Percentiles rank a stretch among this genome's conserved stretches.
These are phyloP conservation scores for Gerris buenoi DNA, from an alignment of 1,140 invertebrate genomes.

Conservation along the genomic window DNA sequence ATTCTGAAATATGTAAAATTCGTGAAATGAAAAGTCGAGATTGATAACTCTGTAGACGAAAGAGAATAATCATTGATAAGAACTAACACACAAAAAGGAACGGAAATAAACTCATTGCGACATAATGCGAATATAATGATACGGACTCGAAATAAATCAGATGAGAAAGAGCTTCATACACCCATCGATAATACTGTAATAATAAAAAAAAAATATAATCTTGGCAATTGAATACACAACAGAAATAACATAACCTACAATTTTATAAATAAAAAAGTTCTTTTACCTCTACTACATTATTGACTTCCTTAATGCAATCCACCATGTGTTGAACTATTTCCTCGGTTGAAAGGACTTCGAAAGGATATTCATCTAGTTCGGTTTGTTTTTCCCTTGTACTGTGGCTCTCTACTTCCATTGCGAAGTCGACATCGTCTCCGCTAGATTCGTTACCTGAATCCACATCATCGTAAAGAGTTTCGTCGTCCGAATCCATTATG, in stretches of 20 bases:
- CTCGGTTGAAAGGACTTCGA: slow-evolving; percentile 85
- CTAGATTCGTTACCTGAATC: slow-evolving; percentile 83
- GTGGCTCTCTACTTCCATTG: slow-evolving; percentile 74
- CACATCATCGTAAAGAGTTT: slow-evolving; percentile 68
- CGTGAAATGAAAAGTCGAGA: too few relatives aligned
- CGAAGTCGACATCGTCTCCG: slow-evolving; percentile 79
- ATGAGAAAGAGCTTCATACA: too few relatives aligned
- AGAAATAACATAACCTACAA: not conserved
- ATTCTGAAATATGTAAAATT: too few relatives aligned
- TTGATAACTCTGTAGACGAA: too few relatives aligned
- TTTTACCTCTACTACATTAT: slow-evolving; percentile 62
- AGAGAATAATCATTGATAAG: too few relatives aligned
- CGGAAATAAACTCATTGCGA: too few relatives aligned
- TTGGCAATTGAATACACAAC: too few relatives aligned
- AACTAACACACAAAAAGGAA: too few relatives aligned
- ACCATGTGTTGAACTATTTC: slow-evolving; percentile 95
- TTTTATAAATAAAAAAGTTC: not conserved
- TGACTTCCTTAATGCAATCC: slow-evolving; percentile 91
- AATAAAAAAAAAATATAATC: too few relatives aligned
- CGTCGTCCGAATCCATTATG: slow-evolving; percentile 78
- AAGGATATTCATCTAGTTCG: slow-evolving; percentile 79
- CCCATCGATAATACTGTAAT: too few relatives aligned
- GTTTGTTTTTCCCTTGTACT: slow-evolving; percentile 56
- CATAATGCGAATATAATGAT: too few relatives aligned
- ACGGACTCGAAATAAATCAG: too few relatives aligned